Evolutionary conservation across 1,140 invertebrate genomes (phyloP), one percentile per base, ranked within the genome.

Genomic region (Drosophila pseudoobscura): DNA sequence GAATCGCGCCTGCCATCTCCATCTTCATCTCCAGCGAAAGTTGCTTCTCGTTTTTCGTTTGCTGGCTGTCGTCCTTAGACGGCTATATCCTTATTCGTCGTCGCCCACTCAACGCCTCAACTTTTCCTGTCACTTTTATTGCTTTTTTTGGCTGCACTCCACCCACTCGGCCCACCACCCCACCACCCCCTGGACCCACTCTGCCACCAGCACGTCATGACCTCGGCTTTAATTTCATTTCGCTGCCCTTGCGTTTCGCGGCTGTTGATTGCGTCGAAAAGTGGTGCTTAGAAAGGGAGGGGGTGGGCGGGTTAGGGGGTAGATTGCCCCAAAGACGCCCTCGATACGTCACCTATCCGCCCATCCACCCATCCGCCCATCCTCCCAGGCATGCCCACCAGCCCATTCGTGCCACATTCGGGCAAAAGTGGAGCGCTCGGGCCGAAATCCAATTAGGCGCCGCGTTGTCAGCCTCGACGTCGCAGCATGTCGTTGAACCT

Each of bases 391-490:
- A n/a, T 6, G 41, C 31, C 39, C 22, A 6, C 15, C 22, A 35
- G 24, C 31, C 13, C 26, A 39, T 39, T 39, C 66, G 53, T 55
- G 56, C 58, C 69, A 39, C 35, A 39, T 13, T 39, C 51, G 51
- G 64, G 66, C 63, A 69, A 70, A 72, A 87, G 78, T 87, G 62
- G 71, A 74, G 72, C 82, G 82, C 78, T 66, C 74, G 79, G 66
- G 78, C 66, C 83, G 35, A 87, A 85, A 87, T 87, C 82, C 83
- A 87, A 87, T 87, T 87, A 87, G 82, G 77, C 82, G 74, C 49
- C 77, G 74, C 69, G 75, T 68, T 78, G 77, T 60, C 64, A 70
- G 65, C 77, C 59, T 63, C 75, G 62, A 57, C 56, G 65, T 61
- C 59, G 50, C 60, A 62, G 75, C 73, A 75, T 75, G 73, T 75